Percentiles rank a stretch among this genome's conserved stretches.
These are phyloP conservation scores for Leptestheria dahalacensis DNA, from an alignment of 1,140 invertebrate species.

Conservation along the genomic window DNA sequence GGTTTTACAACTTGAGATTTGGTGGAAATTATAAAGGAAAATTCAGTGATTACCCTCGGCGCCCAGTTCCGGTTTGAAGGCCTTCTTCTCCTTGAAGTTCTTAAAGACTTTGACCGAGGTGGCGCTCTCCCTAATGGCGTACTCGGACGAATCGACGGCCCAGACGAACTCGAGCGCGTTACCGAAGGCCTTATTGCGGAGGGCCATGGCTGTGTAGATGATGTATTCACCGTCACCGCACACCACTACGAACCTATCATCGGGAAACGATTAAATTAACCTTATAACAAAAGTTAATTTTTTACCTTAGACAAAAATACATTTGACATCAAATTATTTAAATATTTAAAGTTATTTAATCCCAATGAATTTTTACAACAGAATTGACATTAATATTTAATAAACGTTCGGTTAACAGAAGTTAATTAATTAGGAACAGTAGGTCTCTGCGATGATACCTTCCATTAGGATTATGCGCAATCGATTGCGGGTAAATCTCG, in stretches of 20 bases:
- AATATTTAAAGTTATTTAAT: too few species aligned
- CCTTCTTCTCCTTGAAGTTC: constrained; percentile 94
- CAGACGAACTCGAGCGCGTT: constrained; percentile 97
- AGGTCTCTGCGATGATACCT: too few species aligned
- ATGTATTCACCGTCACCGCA: constrained; percentile 99
- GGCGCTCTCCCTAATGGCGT: constrained; percentile 73
- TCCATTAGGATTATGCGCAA: constrained; percentile 97
- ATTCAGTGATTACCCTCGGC: constrained; percentile 75
- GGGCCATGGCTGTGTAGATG: constrained; percentile 97
- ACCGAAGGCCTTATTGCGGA: constrained; percentile 97
- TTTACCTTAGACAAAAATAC: neutral
- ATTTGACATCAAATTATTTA: too few species aligned
- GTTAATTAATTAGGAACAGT: neutral
- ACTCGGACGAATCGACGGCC: constrained; percentile 93
- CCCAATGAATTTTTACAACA: too few species aligned
- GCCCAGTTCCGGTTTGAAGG: constrained; percentile 89
- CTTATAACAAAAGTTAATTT: neutral
- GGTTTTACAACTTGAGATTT: too few species aligned
- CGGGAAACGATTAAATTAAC: too few species aligned
- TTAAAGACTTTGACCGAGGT: constrained; percentile 89
- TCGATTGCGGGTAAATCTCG: constrained; percentile 97
- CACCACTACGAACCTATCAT: constrained; percentile 89
- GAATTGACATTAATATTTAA: too few species aligned
- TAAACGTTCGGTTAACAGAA: too few species aligned
- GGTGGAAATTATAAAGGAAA: too few species aligned